Percentiles rank a stretch among this genome's conserved stretches.
Conservation (phyloP, 1,140 invertebrate genomes). For the Psix sp. region DNA sequence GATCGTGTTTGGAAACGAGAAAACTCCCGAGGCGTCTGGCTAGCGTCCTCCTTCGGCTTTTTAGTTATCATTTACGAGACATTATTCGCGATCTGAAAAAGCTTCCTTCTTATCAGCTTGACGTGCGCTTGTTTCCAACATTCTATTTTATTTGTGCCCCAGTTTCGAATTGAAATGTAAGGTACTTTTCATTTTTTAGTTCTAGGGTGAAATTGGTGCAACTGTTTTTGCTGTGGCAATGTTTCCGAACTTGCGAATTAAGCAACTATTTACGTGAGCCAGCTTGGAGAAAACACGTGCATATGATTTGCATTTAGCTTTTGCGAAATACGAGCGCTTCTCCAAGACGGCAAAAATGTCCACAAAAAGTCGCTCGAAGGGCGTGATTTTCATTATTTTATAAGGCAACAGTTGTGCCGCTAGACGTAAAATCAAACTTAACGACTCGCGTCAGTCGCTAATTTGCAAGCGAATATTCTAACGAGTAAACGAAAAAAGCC, state of each 20-base stretch:
- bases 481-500: conserved; percentile 1
- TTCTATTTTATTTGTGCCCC: background rate
- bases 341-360: conserved; percentile 36
- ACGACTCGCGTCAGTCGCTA: conserved; percentile 35
- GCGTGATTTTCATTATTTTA: conserved; percentile 50
- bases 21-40: conserved; percentile 52
- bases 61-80: conserved; percentile 43
- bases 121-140: background rate
- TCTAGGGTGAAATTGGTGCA: no score
- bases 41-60: conserved; percentile 40
- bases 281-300: conserved; percentile 22
- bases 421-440: conserved; percentile 28
- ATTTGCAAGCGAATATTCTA: conserved; percentile 20
- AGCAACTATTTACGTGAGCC: conserved; percentile 4
- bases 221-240: no score
- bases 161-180: background rate
- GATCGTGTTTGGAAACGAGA: conserved; percentile 48
- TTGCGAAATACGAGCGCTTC: conserved; percentile 19
- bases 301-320: conserved; percentile 18
- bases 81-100: conserved; percentile 26
- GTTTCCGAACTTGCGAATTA: background rate
- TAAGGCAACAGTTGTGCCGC: conserved; percentile 48
- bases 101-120: conserved; percentile 21
- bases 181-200: no score
- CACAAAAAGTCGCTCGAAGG: conserved; percentile 29